Base-by-base conservation (phyloP, 2,797 vertebrate genomes). In the Darevskia nairensis region DNA sequence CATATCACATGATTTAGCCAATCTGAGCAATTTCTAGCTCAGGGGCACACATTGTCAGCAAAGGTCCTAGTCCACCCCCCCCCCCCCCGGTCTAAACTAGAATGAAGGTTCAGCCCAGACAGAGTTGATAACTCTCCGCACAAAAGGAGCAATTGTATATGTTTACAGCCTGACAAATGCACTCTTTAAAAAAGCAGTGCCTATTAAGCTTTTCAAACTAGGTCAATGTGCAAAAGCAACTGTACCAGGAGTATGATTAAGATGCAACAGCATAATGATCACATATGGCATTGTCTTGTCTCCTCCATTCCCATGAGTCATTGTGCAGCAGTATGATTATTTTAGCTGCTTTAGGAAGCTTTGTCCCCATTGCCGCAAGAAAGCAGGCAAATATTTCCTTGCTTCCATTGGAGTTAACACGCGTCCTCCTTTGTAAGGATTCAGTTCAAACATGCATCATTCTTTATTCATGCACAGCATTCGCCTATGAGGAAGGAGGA, bases 101-200 rank as follows among this genome's bases (percentile, higher is more conserved):
- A 92, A 86, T 90, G 92, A 93, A 93, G 92, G 94, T 94, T 84
- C 85, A 94, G 92, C 93, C 92, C 94, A 35, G 79, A 64, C 59
- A 92, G 90, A 94, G 93, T 93, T 82, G 35, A 93, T 94, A 94
- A 95, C 92, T 92, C 91, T 88, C 88, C 94, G 92, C 93, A 95
- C 93, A 95, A 95, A 94, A 95, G 94, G 59, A 88, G 91, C 92
- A 93, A 96, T 94, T 96, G 92, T 96, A 92, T 88, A 96, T 96
- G 95, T 96, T 97, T 96, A 97, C 94, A 96, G 97, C 96, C 96
- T 94, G 91, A 94, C 95, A 97, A 95, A 96, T 95, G 97, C 96
- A 97, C 97, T 96, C 93, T 71, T 97, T 29, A 97, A 97, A 94
- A 84, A 39, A 95, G 90, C 93, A 94, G 92, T 95, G 95, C 92